Conservation (phyloP, 1,140 invertebrate genomes). For the Patella vulgata region DNA sequence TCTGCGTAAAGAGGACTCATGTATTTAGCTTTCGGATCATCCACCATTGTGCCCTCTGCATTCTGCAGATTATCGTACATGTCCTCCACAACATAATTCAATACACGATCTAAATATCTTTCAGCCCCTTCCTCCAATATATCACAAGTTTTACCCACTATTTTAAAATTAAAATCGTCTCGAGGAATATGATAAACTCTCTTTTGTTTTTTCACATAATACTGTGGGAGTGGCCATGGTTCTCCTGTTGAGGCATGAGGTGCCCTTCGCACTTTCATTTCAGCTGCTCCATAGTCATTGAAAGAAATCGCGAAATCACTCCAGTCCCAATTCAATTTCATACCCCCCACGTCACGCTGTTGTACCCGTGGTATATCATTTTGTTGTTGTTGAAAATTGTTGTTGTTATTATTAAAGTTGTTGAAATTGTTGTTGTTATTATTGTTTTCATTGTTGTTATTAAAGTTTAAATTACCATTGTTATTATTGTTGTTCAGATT, state of each 20-base stretch:
- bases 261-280: conserved; percentile 56
- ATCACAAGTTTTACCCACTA: conserved; percentile 68
- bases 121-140: conserved; percentile 71
- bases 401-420: conserved; percentile 3
- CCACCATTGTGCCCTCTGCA: conserved; percentile 51
- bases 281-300: conserved; percentile 54
- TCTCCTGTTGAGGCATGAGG: conserved; percentile 56
- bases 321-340: conserved; percentile 58
- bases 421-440: not conserved
- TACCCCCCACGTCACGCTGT: conserved; percentile 23
- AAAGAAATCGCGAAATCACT: conserved; percentile 58
- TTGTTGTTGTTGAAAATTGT: conserved; percentile 1
- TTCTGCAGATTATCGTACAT: conserved; percentile 58
- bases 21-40: conserved; percentile 44
- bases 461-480: conserved; percentile 3
- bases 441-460: conserved; percentile 10
- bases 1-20: conserved; percentile 36
- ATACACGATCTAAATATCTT: conserved; percentile 69
- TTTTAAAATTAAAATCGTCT: conserved; percentile 40
- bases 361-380: conserved; percentile 8
- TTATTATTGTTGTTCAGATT: not conserved
- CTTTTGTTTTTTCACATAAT: conserved; percentile 54
- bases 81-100: conserved; percentile 54
- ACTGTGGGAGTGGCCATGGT: conserved; percentile 64
- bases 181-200: conserved; percentile 40